Conservation (phyloP, 2,113 vertebrate genomes). For the Machaerirhynchus nigripectus region DNA sequence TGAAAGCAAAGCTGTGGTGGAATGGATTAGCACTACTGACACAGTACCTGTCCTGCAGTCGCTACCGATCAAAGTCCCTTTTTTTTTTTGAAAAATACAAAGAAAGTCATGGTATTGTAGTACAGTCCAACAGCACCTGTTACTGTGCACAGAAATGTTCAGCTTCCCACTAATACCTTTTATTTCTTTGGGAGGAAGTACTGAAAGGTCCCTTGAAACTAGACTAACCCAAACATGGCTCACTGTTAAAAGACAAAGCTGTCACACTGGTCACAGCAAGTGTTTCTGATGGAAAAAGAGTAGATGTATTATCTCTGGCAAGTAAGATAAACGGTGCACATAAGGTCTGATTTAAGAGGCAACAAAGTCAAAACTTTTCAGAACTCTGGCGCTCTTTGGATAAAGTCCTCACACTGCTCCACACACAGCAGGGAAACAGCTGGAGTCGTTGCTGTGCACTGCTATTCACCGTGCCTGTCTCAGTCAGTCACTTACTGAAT, state of each 20-base stretch:
- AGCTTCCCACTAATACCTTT: neutral
- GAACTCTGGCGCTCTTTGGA: neutral
- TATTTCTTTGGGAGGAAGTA: neutral
- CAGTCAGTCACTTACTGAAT: neutral
- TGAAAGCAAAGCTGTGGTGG: neutral
- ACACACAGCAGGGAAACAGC: neutral
- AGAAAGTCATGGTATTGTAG: neutral
- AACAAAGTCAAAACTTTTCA: neutral
- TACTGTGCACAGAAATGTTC: neutral
- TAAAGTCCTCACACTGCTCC: neutral
- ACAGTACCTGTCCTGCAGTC: neutral
- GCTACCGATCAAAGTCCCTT: neutral
- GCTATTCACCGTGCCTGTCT: neutral
- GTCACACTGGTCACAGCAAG: neutral
- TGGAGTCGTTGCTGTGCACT: neutral
- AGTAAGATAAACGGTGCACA: neutral
- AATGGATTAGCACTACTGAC: neutral
- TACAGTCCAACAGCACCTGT: neutral
- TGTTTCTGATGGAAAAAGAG: neutral
- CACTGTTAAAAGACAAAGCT: neutral
- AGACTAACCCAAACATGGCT: neutral
- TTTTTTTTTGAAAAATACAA: neutral
- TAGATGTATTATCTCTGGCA: neutral
- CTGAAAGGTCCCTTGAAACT: neutral
- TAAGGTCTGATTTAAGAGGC: neutral